These are phyloP conservation scores for Aricia artaxerxes DNA, from an alignment of 2,888 invertebrate genomes.

Conservation along the genomic window DNA sequence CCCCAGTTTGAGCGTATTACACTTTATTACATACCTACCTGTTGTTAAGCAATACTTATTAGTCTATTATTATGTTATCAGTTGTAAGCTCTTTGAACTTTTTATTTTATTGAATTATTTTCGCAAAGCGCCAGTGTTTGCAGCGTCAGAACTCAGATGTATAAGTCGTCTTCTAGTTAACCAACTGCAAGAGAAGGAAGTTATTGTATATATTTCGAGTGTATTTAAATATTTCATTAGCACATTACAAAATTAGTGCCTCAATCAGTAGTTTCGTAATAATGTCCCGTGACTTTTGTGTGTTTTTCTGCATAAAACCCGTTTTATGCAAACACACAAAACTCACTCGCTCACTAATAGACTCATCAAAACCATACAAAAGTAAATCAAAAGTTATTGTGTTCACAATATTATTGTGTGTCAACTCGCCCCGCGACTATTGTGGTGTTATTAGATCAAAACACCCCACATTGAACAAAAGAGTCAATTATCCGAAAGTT, in stretches of 20 bases:
- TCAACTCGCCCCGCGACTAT: neutral
- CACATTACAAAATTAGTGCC: neutral
- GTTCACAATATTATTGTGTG: neutral
- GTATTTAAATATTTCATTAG: too few species aligned
- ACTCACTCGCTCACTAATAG: neutral
- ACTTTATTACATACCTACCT: slow-evolving; percentile 13
- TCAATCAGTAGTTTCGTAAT: too few species aligned
- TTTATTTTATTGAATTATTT: too few species aligned
- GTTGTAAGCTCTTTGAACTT: neutral
- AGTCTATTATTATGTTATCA: neutral
- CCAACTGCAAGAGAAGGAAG: too few species aligned
- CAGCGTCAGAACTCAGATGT: neutral
- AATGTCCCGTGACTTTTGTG: too few species aligned
- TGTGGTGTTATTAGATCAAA: slow-evolving; percentile 16
- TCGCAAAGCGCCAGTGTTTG: neutral
- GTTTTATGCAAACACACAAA: too few species aligned
- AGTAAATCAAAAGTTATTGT: neutral
- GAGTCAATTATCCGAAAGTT: neutral
- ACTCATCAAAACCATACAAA: neutral
- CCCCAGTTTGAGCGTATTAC: neutral
- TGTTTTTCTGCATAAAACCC: too few species aligned
- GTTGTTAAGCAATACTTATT: slow-evolving; percentile 9
- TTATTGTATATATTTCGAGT: too few species aligned
- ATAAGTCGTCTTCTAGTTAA: too few species aligned
- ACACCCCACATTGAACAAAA: neutral